Evolutionary conservation across 2,113 vertebrate genomes (phyloP).

Genomic region (Epinephelus fuscoguttatus): DNA sequence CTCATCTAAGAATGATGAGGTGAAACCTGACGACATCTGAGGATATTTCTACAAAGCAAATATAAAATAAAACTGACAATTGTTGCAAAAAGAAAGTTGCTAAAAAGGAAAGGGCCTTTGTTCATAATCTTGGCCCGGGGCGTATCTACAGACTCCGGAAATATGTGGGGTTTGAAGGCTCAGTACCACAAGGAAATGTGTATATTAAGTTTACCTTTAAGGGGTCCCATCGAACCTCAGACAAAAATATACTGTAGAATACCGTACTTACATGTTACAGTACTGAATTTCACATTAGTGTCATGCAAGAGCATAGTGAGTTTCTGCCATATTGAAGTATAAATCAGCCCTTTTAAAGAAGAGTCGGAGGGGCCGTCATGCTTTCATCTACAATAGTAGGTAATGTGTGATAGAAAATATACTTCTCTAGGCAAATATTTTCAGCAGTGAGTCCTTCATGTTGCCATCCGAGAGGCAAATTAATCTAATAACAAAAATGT

Average conservation of each 20-base stretch:
- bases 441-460: conserved; percentile 55
- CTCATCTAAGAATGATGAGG: conserved; percentile 7
- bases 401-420: conserved; percentile 61
- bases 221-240: conserved; percentile 57
- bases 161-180: conserved; percentile 45
- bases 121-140: conserved; percentile 29
- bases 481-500: conserved; percentile 20
- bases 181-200: conserved; percentile 57
- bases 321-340: conserved; percentile 48
- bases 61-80: conserved; percentile 16
- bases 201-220: conserved; percentile 1
- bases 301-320: conserved; percentile 70
- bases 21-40: conserved; percentile 22
- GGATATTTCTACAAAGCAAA: conserved; percentile 16
- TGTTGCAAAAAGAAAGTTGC: conserved; percentile 1
- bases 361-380: conserved; percentile 58
- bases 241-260: conserved; percentile 45
- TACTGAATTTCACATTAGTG: conserved; percentile 63
- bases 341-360: conserved; percentile 57
- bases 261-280: conserved; percentile 55
- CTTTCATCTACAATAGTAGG: conserved; percentile 52
- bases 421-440: conserved; percentile 77
- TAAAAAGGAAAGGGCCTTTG: conserved; percentile 2
- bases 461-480: conserved; percentile 59
- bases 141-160: conserved; percentile 43